Conservation (phyloP, 2,797 vertebrate genomes). For the Alosa sapidissima region DNA sequence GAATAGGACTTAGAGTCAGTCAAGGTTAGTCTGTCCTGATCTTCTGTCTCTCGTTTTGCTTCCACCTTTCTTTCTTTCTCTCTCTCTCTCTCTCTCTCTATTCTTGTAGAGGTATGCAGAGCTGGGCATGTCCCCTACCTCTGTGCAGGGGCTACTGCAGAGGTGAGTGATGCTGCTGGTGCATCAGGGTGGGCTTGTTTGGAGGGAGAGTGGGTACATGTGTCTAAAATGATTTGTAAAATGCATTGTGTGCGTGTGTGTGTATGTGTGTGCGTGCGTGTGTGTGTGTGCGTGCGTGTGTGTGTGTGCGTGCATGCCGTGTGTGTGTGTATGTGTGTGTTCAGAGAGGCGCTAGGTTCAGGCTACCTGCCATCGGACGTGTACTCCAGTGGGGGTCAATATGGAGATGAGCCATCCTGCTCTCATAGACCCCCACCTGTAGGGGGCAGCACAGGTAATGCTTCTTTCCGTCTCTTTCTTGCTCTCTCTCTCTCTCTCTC, state of each 20-base stretch:
- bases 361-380: slow-evolving; percentile 77
- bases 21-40: too few species aligned
- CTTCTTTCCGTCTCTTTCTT: not conserved
- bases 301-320: not conserved
- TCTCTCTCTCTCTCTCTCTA: not conserved
- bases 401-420: slow-evolving; percentile 82
- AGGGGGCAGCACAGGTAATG: slow-evolving; percentile 90
- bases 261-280: not conserved
- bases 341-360: slow-evolving; percentile 80
- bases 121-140: slow-evolving; percentile 86
- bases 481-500: not conserved
- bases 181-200: not conserved
- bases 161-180: slow-evolving; percentile 72
- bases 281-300: not conserved
- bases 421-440: slow-evolving; percentile 90
- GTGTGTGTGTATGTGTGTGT: not conserved
- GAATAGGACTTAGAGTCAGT: too few species aligned
- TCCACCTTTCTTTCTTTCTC: not conserved
- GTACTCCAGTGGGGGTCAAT: slow-evolving; percentile 81
- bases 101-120: slow-evolving; percentile 85
- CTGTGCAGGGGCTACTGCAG: slow-evolving; percentile 82
- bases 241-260: not conserved
- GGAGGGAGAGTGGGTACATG: not conserved
- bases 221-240: not conserved
- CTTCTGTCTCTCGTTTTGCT: not conserved